These are phyloP conservation scores for Thyatira batis DNA, from an alignment of 2,888 invertebrate species.

Conservation along the genomic window DNA sequence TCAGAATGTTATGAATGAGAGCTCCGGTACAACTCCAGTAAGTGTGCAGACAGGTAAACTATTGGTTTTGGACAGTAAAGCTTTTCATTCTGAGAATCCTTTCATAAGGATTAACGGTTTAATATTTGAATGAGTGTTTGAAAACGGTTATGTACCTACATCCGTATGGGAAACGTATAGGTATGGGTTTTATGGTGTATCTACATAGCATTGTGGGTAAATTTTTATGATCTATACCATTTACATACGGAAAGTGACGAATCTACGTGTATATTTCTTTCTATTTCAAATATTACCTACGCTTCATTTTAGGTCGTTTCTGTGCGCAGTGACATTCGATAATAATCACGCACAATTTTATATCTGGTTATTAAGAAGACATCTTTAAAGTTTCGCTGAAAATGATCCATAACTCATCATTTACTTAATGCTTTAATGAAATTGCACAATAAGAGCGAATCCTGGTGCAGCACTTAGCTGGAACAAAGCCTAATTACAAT, in stretches of 20 bases:
- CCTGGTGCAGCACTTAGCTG: slow-evolving; percentile 58
- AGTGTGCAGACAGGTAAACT: slow-evolving; percentile 29
- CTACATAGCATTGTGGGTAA: not conserved
- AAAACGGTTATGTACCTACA: slow-evolving; percentile 22
- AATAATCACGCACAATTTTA: no score
- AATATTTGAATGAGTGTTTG: no score
- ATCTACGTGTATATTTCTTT: no score
- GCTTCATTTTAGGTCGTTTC: no score
- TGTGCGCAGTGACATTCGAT: no score
- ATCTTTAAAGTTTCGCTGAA: slow-evolving; percentile 1
- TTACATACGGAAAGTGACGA: no score
- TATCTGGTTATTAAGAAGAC: not conserved
- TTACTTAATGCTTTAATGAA: slow-evolving; percentile 62
- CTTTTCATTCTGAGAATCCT: slow-evolving; percentile 23
- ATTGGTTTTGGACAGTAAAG: slow-evolving; percentile 31
- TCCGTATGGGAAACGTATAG: slow-evolving; percentile 43
- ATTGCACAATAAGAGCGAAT: slow-evolving; percentile 61
- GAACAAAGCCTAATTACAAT: slow-evolving; percentile 77
- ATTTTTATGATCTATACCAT: not conserved
- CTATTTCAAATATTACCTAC: no score
- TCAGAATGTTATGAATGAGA: slow-evolving; percentile 9
- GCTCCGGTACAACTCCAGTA: not conserved
- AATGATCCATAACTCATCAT: slow-evolving; percentile 52
- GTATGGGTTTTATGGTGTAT: slow-evolving; percentile 22
- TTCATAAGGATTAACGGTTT: slow-evolving; percentile 27